Percentiles rank a stretch among this genome's conserved stretches.
These are phyloP conservation scores for Pomacea maculata DNA, from an alignment of 1,140 invertebrate species.

Conservation along the genomic window DNA sequence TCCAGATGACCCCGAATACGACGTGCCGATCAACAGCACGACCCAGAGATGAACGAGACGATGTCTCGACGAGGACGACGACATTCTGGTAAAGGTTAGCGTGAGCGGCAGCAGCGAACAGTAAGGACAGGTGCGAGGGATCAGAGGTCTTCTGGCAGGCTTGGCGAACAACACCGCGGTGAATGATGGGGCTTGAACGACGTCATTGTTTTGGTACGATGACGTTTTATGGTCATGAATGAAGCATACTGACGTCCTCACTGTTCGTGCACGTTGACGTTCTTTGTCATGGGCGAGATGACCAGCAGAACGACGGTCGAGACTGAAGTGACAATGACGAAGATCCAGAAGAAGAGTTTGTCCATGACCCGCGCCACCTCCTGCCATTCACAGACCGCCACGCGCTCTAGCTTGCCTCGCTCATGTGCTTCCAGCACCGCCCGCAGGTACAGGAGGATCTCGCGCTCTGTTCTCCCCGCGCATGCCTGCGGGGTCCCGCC, in stretches of 20 bases:
- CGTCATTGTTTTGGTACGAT: background rate
- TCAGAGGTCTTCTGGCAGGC: too few relatives aligned
- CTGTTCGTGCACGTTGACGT: constrained; percentile 28
- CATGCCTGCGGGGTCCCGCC: background rate
- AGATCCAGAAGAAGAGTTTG: constrained; percentile 50
- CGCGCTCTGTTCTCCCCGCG: constrained; percentile 39
- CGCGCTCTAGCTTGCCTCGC: constrained; percentile 36
- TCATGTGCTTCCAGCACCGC: constrained; percentile 49
- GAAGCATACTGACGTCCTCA: background rate
- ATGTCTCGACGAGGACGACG: too few relatives aligned
- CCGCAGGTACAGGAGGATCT: constrained; percentile 50
- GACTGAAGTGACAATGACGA: constrained; percentile 41
- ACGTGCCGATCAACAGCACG: too few relatives aligned
- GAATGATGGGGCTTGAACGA: background rate
- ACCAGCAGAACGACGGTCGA: constrained; percentile 50
- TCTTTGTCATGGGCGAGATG: constrained; percentile 54
- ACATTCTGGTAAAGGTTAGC: too few relatives aligned
- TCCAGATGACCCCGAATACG: too few relatives aligned
- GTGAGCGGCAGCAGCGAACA: too few relatives aligned
- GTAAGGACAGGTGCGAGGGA: too few relatives aligned
- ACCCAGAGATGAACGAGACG: too few relatives aligned
- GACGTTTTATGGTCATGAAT: background rate
- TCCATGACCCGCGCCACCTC: constrained; percentile 55
- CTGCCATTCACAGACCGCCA: constrained; percentile 51
- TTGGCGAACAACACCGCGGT: background rate